phyloP scores from a whole-genome alignment of 2,888 invertebrate species.

The Athripsodes cinereus region DNA sequence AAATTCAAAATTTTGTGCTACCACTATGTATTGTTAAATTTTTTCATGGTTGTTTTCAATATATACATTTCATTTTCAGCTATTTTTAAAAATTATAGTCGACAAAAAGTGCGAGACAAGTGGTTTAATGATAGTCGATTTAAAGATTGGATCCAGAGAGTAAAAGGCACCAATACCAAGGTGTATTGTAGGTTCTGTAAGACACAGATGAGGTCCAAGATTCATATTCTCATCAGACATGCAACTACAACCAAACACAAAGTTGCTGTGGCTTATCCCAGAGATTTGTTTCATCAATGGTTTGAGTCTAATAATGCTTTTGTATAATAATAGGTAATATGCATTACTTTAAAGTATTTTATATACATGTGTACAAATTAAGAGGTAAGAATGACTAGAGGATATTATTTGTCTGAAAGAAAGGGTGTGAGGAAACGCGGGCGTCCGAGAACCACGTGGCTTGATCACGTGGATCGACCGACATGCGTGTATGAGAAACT shows the following conservation, averaged over 20 bases:
- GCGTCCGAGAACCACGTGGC: too few species aligned
- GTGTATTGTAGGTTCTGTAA: constrained; percentile 11
- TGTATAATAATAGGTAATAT: too few species aligned
- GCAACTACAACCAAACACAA: constrained; percentile 11
- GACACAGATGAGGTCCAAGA: constrained; percentile 13
- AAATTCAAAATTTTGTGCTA: too few species aligned
- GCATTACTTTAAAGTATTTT: too few species aligned
- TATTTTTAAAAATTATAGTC: not conserved
- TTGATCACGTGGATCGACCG: too few species aligned
- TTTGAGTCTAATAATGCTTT: not conserved
- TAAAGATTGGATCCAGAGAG: constrained; percentile 15
- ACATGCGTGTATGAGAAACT: too few species aligned
- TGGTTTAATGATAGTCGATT: constrained; percentile 15
- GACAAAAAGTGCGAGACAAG: constrained; percentile 10
- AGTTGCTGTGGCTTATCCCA: constrained; percentile 10
- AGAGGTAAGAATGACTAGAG: too few species aligned
- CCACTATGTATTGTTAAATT: too few species aligned
- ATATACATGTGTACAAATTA: too few species aligned
- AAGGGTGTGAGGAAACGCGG: too few species aligned
- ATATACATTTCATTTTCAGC: not conserved
- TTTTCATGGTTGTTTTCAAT: not conserved
- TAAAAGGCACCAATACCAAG: constrained; percentile 9
- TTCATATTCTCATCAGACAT: constrained; percentile 14
- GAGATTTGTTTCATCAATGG: constrained; percentile 2
- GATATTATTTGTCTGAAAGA: too few species aligned